A percentile compares a stretch with the other conserved stretches of the same genome.
These are phyloP conservation scores for Melitaea cinxia DNA, from an alignment of 1,140 invertebrate species.

Conservation along the genomic window DNA sequence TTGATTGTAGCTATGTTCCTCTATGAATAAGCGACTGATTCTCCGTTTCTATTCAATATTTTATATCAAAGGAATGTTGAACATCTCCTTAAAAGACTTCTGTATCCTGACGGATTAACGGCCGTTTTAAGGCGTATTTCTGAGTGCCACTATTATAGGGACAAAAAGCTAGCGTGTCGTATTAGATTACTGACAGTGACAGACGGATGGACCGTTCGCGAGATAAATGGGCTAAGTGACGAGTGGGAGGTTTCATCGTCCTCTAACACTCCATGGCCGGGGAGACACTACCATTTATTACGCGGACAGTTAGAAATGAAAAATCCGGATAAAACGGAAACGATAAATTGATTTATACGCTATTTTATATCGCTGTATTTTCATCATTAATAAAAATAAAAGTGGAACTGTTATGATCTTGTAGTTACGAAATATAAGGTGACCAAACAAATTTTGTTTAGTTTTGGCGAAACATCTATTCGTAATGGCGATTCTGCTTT, in stretches of 20 bases:
- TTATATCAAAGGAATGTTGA: slow-evolving; percentile 52
- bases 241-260: slow-evolving; percentile 64
- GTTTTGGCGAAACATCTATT: too few species aligned
- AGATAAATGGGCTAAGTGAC: slow-evolving; percentile 79
- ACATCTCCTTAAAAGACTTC: slow-evolving; percentile 53
- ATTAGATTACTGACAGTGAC: slow-evolving; percentile 79
- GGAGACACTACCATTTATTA: slow-evolving; percentile 66
- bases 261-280: slow-evolving; percentile 47
- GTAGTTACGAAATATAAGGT: too few species aligned
- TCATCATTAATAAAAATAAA: too few species aligned
- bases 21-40: slow-evolving; percentile 25
- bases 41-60: slow-evolving; percentile 31
- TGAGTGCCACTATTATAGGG: slow-evolving; percentile 66
- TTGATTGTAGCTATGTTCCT: slow-evolving; percentile 17
- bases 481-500: too few species aligned
- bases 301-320: slow-evolving; percentile 51
- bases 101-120: slow-evolving; percentile 63
- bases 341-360: slow-evolving; percentile 29
- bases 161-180: slow-evolving; percentile 77
- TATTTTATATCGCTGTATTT: slow-evolving; percentile 1
- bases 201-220: slow-evolving; percentile 69
- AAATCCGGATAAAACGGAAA: slow-evolving; percentile 49
- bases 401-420: too few species aligned
- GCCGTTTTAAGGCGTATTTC: slow-evolving; percentile 64
- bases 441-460: too few species aligned